phyloP scores from a whole-genome alignment of 2,113 vertebrate species.

The Pygoscelis adeliae region DNA sequence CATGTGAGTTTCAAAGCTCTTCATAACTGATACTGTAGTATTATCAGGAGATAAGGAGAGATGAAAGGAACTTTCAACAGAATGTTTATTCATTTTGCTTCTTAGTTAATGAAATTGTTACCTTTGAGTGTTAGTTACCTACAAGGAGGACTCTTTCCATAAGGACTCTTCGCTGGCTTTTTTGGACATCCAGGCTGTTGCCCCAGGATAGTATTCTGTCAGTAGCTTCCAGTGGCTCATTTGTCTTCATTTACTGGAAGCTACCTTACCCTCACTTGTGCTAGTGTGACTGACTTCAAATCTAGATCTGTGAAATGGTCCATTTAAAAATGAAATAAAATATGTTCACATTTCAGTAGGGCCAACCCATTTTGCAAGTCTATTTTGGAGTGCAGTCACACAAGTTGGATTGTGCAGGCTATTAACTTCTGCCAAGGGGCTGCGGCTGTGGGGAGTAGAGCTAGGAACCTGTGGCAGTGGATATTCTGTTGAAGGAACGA shows the following conservation, averaged over 20 bases:
- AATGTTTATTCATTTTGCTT: background rate
- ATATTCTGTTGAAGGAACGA: background rate
- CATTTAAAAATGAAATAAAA: background rate
- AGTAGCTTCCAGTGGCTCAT: background rate
- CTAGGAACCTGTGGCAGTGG: background rate
- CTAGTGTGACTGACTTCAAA: background rate
- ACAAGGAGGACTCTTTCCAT: background rate
- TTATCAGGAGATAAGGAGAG: background rate
- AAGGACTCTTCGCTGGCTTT: background rate
- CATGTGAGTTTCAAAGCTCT: background rate
- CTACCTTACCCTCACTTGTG: background rate
- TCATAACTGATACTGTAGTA: background rate
- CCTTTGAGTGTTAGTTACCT: background rate
- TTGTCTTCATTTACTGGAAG: background rate
- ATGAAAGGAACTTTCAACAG: background rate
- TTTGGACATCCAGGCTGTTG: background rate
- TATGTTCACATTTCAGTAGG: background rate
- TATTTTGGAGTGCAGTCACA: background rate
- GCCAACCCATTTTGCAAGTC: background rate
- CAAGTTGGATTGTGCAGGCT: background rate
- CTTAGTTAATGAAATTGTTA: background rate
- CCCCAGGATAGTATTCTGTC: background rate
- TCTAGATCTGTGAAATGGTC: background rate
- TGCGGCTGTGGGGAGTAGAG: background rate
- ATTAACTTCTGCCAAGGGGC: background rate